Conservation (phyloP, 2,797 vertebrate genomes). For the Gallinago nigripennis region DNA sequence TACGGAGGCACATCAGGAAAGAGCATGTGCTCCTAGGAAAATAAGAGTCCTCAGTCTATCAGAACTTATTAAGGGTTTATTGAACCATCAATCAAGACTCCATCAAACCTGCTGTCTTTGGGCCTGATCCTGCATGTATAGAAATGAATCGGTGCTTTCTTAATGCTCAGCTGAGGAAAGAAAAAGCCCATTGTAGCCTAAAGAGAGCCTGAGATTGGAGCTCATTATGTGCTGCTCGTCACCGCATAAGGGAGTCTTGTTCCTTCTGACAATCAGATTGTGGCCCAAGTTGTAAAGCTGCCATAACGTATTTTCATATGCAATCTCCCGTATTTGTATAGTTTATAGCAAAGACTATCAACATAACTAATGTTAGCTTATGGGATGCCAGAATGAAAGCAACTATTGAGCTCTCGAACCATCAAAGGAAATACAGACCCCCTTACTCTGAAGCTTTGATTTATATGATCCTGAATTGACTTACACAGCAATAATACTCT, state of each 20-base stretch:
- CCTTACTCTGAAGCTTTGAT: background rate
- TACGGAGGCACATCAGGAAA: background rate
- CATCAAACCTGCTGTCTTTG: conserved; percentile 1
- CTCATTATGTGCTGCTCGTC: conserved; percentile 23
- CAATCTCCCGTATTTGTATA: background rate
- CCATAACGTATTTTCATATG: conserved; percentile 25
- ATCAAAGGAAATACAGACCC: conserved; percentile 51
- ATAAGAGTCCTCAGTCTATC: background rate
- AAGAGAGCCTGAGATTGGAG: background rate
- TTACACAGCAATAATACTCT: conserved; percentile 9
- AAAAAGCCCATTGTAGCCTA: conserved; percentile 46
- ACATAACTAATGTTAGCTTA: conserved; percentile 48
- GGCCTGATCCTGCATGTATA: background rate
- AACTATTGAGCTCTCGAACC: conserved; percentile 48
- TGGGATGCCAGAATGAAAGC: conserved; percentile 57
- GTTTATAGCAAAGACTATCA: conserved; percentile 49
- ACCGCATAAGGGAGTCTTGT: conserved; percentile 41
- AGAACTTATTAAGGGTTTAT: background rate
- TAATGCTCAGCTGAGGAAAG: background rate
- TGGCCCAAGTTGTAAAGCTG: conserved; percentile 46
- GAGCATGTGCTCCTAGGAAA: background rate
- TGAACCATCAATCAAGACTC: background rate
- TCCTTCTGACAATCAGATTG: conserved; percentile 57
- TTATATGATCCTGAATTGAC: conserved; percentile 8
- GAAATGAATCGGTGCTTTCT: conserved; percentile 43